Base-by-base conservation (phyloP, 2,113 vertebrate species). In the Sigmodon hispidus region DNA sequence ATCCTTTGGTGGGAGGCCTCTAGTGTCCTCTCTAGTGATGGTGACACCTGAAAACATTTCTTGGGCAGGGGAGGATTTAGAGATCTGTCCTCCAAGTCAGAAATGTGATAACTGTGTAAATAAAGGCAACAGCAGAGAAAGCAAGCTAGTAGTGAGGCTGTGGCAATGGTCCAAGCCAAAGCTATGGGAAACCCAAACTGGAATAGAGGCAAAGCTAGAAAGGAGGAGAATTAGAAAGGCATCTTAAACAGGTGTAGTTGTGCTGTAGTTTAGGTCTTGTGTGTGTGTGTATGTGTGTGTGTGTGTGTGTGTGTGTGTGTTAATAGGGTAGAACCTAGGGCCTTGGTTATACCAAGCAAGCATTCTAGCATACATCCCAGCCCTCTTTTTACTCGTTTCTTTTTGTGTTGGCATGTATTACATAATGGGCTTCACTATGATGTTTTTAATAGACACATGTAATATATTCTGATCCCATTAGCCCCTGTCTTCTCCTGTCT, bases 31-130 rank as follows among this genome's bases (percentile, higher is more conserved):
- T 80, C 29, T 45, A 12, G 21, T 72, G 69, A 52, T 1, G 11
- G 65, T 88, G 67, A 59, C 43, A 87, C 61, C 26, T 9, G 69
- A 59, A 61, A 61, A 93, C 70, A 52, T 77, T 88, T n/a, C 79
- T 69, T 81, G 36, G 43, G 55, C n/a, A n/a, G 8, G n/a, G 81
- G 48, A 40, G 24, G 52, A 86, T 52, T 84, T 48, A 52, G 55
- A 55, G 24, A 83, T 88, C 63, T 87, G 5, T 79, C 93, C 70
- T 55, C 50, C 19, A 34, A 45, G 65, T 88, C 61, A 69, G 87
- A 93, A 95, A 85, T 94, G 85, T 95, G 36, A 48, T 83, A 87
- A 87, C 36, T 36, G 10, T 86, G 1, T 77, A 67, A 88, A 89
- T 72, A 52, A 90, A 90, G 83, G 29, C 15, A 79, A 84, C 36